Conservation (phyloP, 2,888 invertebrate genomes). For the Hyalella azteca region DNA sequence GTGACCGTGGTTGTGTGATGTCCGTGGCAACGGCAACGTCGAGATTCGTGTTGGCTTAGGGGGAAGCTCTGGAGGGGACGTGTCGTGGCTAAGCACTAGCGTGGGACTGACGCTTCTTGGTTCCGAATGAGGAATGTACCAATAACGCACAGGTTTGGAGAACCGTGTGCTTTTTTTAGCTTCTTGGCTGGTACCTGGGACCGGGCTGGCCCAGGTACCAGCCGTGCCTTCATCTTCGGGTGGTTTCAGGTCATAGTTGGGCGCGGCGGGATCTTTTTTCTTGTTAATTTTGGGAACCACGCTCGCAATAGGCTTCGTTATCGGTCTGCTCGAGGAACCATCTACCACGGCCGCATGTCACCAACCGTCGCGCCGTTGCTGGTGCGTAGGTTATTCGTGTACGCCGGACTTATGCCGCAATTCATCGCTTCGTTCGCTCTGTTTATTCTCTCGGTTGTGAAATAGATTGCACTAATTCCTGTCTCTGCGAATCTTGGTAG, state of each 20-base stretch:
- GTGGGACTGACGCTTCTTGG: neutral
- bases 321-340: neutral
- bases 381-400: neutral
- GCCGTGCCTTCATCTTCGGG: slow-evolving; percentile 15
- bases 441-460: no score
- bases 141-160: slow-evolving; percentile 7
- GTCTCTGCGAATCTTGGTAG: no score
- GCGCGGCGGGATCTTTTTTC: neutral
- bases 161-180: neutral
- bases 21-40: neutral
- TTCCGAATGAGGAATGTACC: slow-evolving; percentile 24
- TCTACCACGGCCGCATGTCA: neutral
- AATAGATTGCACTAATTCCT: no score
- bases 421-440: slow-evolving; percentile 25
- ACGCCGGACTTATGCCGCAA: neutral
- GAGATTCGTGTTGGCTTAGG: slow-evolving; percentile 4
- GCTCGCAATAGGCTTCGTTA: slow-evolving; percentile 30
- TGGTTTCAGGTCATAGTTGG: slow-evolving; percentile 19
- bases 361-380: slow-evolving; percentile 2
- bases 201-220: slow-evolving; percentile 17
- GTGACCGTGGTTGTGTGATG: neutral
- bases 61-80: neutral
- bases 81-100: neutral
- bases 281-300: slow-evolving; percentile 26
- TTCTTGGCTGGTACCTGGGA: slow-evolving; percentile 29